A percentile compares a stretch with the other conserved stretches of the same genome.
phyloP scores from a whole-genome alignment of 2,113 vertebrate species.

The Antechinus flavipes region DNA sequence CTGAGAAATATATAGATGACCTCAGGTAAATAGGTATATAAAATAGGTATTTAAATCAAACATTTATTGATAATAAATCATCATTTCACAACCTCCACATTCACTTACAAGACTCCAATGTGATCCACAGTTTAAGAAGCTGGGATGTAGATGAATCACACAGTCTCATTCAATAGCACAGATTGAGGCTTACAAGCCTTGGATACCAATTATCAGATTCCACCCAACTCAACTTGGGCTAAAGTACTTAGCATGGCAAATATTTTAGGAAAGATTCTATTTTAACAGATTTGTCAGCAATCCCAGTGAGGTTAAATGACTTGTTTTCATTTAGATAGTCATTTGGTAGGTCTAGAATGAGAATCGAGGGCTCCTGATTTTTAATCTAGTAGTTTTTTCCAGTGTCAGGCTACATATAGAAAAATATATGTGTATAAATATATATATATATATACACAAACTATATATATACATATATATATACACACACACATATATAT shows the following conservation, averaged over 20 bases:
- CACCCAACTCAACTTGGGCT: not conserved
- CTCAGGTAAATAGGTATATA: no score
- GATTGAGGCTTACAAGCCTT: not conserved
- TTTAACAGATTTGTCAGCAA: not conserved
- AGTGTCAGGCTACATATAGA: not conserved
- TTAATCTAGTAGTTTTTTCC: not conserved
- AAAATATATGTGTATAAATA: no score
- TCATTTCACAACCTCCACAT: no score
- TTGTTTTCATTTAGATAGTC: not conserved
- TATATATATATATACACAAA: no score
- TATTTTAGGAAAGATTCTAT: constrained; percentile 36
- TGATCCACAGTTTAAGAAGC: no score
- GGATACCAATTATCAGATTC: not conserved
- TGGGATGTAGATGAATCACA: not conserved
- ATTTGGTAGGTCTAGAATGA: not conserved
- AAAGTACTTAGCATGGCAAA: not conserved
- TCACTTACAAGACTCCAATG: no score
- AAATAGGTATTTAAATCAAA: no score
- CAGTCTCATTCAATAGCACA: not conserved
- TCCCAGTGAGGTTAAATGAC: not conserved
- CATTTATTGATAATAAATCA: no score
- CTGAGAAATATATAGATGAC: no score
- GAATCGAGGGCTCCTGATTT: not conserved
- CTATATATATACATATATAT: no score
- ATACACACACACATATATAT: no score